Evolutionary conservation across 2,888 invertebrate genomes (phyloP).

Genomic region (Dynastes maya): DNA sequence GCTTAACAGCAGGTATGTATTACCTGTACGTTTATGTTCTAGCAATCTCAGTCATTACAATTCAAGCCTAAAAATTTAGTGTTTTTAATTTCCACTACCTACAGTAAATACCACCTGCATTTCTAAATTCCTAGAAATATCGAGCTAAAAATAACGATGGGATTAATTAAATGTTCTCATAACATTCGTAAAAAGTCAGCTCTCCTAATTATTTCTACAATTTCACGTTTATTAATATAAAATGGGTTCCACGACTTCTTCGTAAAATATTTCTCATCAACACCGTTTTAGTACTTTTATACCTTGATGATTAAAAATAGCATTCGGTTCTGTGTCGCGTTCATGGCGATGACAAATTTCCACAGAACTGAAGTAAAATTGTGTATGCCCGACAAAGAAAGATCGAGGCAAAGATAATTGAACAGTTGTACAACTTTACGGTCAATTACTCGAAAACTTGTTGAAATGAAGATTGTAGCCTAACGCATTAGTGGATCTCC

Average conservation of each 20-base stretch:
- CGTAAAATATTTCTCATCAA: not conserved
- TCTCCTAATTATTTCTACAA: constrained; percentile 20
- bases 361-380: not conserved
- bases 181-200: not conserved
- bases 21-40: no score
- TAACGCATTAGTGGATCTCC: constrained; percentile 31
- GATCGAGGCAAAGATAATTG: constrained; percentile 27
- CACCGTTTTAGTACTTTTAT: not conserved
- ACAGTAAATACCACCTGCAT: no score
- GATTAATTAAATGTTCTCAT: not conserved
- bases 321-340: constrained; percentile 1
- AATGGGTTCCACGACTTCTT: not conserved
- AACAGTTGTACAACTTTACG: constrained; percentile 41
- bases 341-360: constrained; percentile 10
- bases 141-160: not conserved
- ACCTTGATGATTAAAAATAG: constrained; percentile 15
- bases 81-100: no score
- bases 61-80: no score
- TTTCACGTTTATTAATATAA: constrained; percentile 1
- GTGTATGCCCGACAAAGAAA: not conserved
- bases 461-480: constrained; percentile 34
- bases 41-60: no score
- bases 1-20: no score
- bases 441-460: constrained; percentile 44
- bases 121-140: no score